A percentile compares a stretch with the other conserved stretches of the same genome.
These are phyloP conservation scores for Zaprionus vittiger DNA, from an alignment of 1,140 invertebrate species.

Conservation along the genomic window DNA sequence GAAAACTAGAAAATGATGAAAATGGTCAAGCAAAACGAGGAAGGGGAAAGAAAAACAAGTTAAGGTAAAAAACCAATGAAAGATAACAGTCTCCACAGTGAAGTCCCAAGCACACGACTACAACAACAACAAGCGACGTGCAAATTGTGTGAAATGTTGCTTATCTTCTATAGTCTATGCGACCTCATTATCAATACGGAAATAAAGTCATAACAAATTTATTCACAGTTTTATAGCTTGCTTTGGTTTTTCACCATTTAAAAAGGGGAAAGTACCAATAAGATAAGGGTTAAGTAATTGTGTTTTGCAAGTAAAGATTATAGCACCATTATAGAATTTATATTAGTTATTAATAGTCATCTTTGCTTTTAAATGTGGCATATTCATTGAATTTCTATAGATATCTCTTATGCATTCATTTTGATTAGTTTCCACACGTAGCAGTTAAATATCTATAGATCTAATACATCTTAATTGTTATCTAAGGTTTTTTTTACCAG, in stretches of 20 bases:
- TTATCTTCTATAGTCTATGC: constrained; percentile 11
- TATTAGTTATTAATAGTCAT: not conserved
- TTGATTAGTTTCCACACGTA: too few species aligned
- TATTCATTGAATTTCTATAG: too few species aligned
- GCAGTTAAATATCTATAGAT: too few species aligned
- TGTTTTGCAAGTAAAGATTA: not conserved
- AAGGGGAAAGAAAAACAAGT: constrained; percentile 1
- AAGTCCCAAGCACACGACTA: constrained; percentile 4
- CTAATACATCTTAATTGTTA: too few species aligned
- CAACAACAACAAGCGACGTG: not conserved
- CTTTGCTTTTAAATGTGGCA: not conserved
- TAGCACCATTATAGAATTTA: not conserved
- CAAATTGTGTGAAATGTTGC: constrained; percentile 1
- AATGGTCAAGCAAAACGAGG: constrained; percentile 30
- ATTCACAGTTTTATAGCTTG: not conserved
- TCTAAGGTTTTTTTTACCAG: too few species aligned
- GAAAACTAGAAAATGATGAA: constrained; percentile 52
- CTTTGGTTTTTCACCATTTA: not conserved
- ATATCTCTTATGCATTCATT: too few species aligned
- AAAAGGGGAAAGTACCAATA: not conserved
- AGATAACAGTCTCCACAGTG: constrained; percentile 19
- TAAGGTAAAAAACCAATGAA: constrained; percentile 7
- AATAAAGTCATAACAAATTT: not conserved
- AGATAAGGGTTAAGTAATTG: constrained; percentile 7
- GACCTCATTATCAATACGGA: constrained; percentile 6